Evolutionary conservation across 2,797 vertebrate genomes (phyloP).

Genomic region (Taeniopygia guttata): DNA sequence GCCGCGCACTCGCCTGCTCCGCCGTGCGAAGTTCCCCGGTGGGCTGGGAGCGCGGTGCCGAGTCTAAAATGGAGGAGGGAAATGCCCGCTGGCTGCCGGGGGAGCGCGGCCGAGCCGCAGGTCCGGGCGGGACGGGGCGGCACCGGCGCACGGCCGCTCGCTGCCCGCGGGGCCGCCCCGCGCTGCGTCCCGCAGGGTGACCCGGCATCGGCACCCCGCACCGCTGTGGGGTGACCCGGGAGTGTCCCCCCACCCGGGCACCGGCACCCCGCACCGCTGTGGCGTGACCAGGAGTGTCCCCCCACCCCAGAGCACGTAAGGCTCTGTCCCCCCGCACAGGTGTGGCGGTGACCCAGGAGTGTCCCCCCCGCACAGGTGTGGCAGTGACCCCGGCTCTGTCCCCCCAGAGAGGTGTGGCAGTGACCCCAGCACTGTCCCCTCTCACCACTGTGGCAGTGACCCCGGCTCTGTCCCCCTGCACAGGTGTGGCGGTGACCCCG

Average conservation of each 20-base stretch:
- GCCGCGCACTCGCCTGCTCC: not conserved
- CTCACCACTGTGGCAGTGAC: not conserved
- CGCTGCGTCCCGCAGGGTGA: not conserved
- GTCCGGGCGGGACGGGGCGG: not conserved
- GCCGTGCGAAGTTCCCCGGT: not conserved
- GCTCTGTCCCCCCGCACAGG: too few species aligned
- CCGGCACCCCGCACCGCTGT: not conserved
- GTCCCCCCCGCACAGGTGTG: not conserved
- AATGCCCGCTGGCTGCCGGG: slow-evolving; percentile 13
- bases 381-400: too few species aligned
- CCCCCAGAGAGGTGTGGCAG: not conserved
- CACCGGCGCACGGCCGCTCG: not conserved
- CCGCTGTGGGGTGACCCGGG: too few species aligned
- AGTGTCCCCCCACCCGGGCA: too few species aligned
- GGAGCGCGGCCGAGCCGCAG: not conserved
- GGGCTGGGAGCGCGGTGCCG: not conserved
- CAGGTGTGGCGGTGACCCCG: not conserved
- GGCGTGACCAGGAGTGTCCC: too few species aligned
- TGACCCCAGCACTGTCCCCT: not conserved
- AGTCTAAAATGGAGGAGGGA: slow-evolving; percentile 60
- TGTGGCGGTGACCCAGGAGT: too few species aligned
- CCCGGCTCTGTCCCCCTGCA: not conserved
- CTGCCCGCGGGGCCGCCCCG: fast-evolving
- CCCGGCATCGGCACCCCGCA: not conserved
- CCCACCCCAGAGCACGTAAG: too few species aligned